Base-by-base conservation (phyloP, 2,888 invertebrate species). In the Danaus chrysippus region DNA sequence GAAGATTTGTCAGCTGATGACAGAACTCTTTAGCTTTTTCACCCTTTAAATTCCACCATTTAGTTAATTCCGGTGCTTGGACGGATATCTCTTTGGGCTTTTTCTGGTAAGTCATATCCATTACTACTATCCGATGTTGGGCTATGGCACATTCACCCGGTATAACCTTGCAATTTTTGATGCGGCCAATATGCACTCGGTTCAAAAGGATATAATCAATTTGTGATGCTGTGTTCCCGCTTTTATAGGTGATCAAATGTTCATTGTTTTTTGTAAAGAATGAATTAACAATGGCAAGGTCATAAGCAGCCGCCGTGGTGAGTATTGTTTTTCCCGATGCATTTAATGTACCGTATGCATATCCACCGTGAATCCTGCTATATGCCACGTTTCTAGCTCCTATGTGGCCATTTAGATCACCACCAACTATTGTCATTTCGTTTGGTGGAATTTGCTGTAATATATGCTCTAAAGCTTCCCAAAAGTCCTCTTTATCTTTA, bases 111-210 rank as follows among this genome's bases (percentile, higher is more conserved):
- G 13, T 11, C 19, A 61, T 55, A 44, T 59, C 59, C 59, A 59
- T 55, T 11, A 59, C 54, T n/a, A 55, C 54, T 41, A 54, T 19
- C n/a, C 54, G 54, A 23, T 59, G 59, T 59, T 59, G 59, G 34
- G 46, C n/a, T 9, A 10, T 10, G 1, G 13, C 44, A 13, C 54
- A 34, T 59, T 46, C 46, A 44, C 59, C 58, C n/a, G 6, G 58
- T 13, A 54, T 54, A 3, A 59, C 46, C 54, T 54, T 59, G 23
- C 59, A 54, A 55, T 59, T 54, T 46, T 23, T 57, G 12, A 57
- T 10, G 12, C 34, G n/a, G n/a, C 54, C 46, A 46, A 57, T 57
- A 19, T 46, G 19, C 12, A n/a, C 23, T 57, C n/a, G n/a, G 23
- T 57, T 57, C 5, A 23, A 12, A 13, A 46, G 13, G 3, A 46